Base-by-base conservation (phyloP, 1,140 invertebrate species). In the Ceratitis capitata region DNA sequence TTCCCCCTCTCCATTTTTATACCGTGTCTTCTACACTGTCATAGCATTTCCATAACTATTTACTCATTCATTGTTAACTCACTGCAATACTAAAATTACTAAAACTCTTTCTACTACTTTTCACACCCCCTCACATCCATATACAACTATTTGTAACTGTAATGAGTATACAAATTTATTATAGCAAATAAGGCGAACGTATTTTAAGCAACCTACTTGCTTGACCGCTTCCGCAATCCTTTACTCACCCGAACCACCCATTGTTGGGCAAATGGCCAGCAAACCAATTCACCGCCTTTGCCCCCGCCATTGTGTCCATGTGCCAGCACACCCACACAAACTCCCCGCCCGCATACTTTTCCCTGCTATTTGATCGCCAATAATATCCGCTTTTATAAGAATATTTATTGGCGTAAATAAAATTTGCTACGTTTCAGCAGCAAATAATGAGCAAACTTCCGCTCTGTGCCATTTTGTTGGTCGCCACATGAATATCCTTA, bases 381-480 rank as follows among this genome's bases (percentile, higher is more conserved):
- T 69, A 69, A 69, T 35, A 69, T 69, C 61, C 61, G 61, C 32
- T 69, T 69, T 69, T 69, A 69, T 69, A 69, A 69, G 61, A 35
- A 35, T 69, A 69, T 69, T 69, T 69, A 69, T 69, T 69, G 61
- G 61, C 61, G 39, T 69, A 69, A 69, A 69, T 69, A 69, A 69
- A 69, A 69, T 69, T 69, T 69, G 61, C 61, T 69, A 69, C 61
- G 39, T 69, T 69, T 35, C 61, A 69, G 26, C 58, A 23, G 12
- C 58, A 61, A 61, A 61, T 61, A 61, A 61, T 61, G 58, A 61
- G 58, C 58, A 61, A 61, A 69, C 61, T 69, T 69, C 61, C 61
- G 61, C 29, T 69, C 32, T 69, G 61, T 69, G 29, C 29, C 61
- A 39, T 69, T 69, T 39, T 39, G 29, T 69, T 35, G 61, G 61